Base-by-base conservation (phyloP, 35 echinoderm and acorn worm genomes). In the Ophioderma brevispina region DNA sequence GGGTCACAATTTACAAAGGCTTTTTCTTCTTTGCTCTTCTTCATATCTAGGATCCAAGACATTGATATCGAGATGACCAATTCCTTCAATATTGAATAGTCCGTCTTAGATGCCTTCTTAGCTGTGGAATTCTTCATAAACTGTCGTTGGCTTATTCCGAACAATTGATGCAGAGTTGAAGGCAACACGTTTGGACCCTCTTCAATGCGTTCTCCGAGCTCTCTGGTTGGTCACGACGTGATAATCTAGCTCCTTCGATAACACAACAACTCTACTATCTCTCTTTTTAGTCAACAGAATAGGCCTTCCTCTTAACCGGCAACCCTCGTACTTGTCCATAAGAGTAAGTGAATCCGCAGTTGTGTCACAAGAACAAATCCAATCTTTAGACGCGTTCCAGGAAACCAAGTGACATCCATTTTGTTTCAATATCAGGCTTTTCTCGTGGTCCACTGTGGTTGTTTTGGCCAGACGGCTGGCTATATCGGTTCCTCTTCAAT, bases 331-430 rank as follows among this genome's bases (percentile, higher is more conserved):
- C 0, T 36, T 49, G 0, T 0, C 17, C 35, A 2, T 52, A 1
- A 89, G 13, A 23, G 17, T 21, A 15, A 37, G 5, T n/a, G 87
- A 77, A 33, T 89, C 33, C 18, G 8, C 46, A 38, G 59, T 38
- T 1, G 42, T 64, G 0, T 81, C 42, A 81, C 77, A 89, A 21
- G 40, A 23, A 89, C 49, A 39, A 89, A 89, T 38, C 76, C 87
- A 30, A 80, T 30, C 25, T 50, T 21, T 81, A 35, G 81, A 32
- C 78, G 40, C 1, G 41, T 32, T 56, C 78, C 43, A 17, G 37
- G 78, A 40, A 63, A 81, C 87, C 87, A 89, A 5, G 78, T 89
- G 33, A 81, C 42, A 21, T 80, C 87, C 1, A 89, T 10, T 38
- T 39, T 19, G 43, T 37, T 70, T 70, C 59, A 70, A 70, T 70